These are phyloP conservation scores for Paedocypris sp. DNA, from an alignment of 2,113 vertebrate genomes.

Conservation along the genomic window DNA sequence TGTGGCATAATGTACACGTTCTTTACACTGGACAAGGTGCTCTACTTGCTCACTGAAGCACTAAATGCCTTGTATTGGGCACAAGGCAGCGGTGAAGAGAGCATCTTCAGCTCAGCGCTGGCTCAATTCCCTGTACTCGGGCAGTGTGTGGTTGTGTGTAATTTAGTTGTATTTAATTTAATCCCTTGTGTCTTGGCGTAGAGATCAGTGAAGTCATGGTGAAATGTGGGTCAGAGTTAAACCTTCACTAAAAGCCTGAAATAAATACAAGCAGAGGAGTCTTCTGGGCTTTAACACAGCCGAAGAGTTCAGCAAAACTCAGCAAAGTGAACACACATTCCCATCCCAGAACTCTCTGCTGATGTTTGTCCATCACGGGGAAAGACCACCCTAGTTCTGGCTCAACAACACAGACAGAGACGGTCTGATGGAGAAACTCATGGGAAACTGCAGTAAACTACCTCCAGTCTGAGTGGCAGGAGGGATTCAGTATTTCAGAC, in stretches of 20 bases:
- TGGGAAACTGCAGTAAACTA: no score
- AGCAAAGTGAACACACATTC: not conserved
- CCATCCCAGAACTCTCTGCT: not conserved
- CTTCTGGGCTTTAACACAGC: not conserved
- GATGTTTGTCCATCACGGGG: not conserved
- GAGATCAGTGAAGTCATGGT: slow-evolving; percentile 9
- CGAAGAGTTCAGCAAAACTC: slow-evolving; percentile 1
- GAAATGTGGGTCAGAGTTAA: slow-evolving; percentile 18
- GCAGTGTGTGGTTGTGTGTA: slow-evolving; percentile 2
- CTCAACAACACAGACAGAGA: not conserved
- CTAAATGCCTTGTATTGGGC: not conserved
- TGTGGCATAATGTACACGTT: slow-evolving; percentile 1
- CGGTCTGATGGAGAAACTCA: no score
- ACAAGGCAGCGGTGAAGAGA: not conserved
- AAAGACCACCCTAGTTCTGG: not conserved
- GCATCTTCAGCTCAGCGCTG: not conserved
- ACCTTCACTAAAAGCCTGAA: not conserved
- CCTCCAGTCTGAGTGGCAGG: no score
- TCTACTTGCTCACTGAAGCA: slow-evolving; percentile 24
- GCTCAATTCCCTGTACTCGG: slow-evolving; percentile 11
- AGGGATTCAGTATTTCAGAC: no score
- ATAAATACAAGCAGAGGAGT: not conserved
- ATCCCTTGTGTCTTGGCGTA: slow-evolving; percentile 11
- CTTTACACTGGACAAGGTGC: slow-evolving; percentile 10
- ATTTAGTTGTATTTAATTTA: slow-evolving; percentile 6